Percentiles rank a stretch among this genome's conserved stretches.
Evolutionary conservation across 2,113 vertebrate genomes (phyloP).

Genomic region (Prunella fulvescens): DNA sequence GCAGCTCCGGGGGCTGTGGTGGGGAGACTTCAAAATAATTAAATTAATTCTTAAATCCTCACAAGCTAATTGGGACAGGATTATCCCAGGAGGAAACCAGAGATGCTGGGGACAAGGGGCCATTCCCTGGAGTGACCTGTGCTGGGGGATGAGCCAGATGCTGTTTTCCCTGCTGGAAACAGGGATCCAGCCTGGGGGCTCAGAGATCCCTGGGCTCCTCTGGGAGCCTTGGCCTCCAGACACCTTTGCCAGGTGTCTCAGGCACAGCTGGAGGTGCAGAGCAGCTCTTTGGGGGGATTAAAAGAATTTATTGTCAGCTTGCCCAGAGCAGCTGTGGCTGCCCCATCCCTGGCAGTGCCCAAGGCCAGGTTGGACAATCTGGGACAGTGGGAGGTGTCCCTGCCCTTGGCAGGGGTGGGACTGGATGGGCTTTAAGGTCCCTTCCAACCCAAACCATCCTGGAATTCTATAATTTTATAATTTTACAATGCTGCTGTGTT

Average conservation of each 20-base stretch:
- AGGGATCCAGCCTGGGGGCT: background rate
- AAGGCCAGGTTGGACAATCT: background rate
- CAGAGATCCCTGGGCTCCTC: background rate
- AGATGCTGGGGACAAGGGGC: background rate
- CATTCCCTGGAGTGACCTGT: background rate
- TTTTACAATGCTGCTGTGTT: rapidly evolving
- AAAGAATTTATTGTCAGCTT: background rate
- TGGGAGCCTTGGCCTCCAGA: background rate
- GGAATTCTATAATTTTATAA: background rate
- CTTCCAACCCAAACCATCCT: background rate
- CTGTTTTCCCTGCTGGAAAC: background rate
- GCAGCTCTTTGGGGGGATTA: background rate
- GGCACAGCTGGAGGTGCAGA: background rate
- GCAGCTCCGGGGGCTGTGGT: background rate
- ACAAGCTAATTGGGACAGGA: constrained; percentile 8
- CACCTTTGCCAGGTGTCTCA: background rate
- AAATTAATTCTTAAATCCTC: background rate
- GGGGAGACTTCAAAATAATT: background rate
- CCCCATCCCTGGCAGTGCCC: background rate
- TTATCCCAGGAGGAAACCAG: background rate
- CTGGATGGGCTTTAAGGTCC: background rate
- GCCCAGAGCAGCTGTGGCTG: background rate
- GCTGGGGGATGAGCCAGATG: background rate
- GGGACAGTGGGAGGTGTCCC: background rate
- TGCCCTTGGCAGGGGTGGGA: background rate